Percentiles rank a stretch among this genome's conserved stretches.
phyloP scores from a whole-genome alignment of 2,113 vertebrate species.

The Oophaga pumilio region DNA sequence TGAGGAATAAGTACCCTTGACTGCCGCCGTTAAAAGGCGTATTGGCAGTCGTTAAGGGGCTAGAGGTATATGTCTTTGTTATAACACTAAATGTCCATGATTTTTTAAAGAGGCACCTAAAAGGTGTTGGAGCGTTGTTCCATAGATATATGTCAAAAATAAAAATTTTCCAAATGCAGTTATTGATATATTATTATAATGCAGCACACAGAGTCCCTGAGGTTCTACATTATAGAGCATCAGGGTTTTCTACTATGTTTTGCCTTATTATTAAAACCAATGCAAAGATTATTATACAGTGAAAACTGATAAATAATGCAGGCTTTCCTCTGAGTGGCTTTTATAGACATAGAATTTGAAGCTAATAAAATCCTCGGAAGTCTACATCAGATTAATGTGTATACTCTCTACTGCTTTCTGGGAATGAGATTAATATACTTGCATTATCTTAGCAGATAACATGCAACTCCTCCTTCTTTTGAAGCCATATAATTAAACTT shows the following conservation, averaged over 20 bases:
- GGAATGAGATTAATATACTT: background rate
- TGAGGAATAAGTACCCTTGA: too few relatives aligned
- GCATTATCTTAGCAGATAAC: slow-evolving; percentile 8
- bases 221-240: background rate
- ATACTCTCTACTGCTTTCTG: background rate
- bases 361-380: background rate
- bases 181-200: background rate
- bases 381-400: background rate
- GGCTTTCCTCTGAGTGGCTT: background rate
- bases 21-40: too few relatives aligned
- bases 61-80: too few relatives aligned
- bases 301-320: background rate
- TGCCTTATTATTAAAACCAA: background rate
- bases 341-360: background rate
- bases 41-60: too few relatives aligned
- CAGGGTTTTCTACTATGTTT: background rate
- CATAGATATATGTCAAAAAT: too few relatives aligned
- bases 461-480: background rate
- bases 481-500: slow-evolving; percentile 22
- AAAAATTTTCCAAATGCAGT: background rate
- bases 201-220: background rate
- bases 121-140: too few relatives aligned
- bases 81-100: too few relatives aligned
- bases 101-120: too few relatives aligned
- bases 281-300: background rate